Evolutionary conservation across 2,797 vertebrate genomes (phyloP).

Genomic region (Gallinago solitaria): DNA sequence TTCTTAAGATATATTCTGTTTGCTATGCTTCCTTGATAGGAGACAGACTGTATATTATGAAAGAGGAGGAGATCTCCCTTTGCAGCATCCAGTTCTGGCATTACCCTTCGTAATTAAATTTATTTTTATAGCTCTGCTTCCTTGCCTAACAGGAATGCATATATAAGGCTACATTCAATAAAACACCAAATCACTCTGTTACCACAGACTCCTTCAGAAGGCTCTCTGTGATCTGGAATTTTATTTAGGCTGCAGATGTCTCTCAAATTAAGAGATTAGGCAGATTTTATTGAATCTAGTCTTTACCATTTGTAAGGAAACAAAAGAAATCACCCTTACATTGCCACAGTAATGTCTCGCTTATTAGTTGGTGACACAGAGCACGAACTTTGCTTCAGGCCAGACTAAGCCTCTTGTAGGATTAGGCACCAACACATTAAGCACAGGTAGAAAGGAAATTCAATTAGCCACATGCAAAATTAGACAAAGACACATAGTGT

Average conservation of each 20-base stretch:
- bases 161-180: background rate
- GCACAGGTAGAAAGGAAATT: background rate
- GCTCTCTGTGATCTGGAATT: background rate
- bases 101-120: background rate
- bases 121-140: background rate
- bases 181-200: background rate
- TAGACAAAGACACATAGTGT: background rate
- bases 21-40: background rate
- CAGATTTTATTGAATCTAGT: background rate
- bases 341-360: background rate
- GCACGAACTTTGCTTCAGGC: background rate
- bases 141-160: background rate
- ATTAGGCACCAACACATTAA: background rate
- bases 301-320: background rate
- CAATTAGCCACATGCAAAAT: background rate
- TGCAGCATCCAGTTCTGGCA: background rate
- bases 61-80: background rate
- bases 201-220: background rate
- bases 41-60: background rate
- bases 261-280: background rate
- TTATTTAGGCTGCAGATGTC: background rate
- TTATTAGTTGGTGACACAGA: background rate
- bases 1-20: background rate
- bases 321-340: background rate
- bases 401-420: background rate